Evolutionary conservation across 2,888 invertebrate genomes (phyloP), one percentile per base, ranked within the genome.

Genomic region (Spisula subtruncata): DNA sequence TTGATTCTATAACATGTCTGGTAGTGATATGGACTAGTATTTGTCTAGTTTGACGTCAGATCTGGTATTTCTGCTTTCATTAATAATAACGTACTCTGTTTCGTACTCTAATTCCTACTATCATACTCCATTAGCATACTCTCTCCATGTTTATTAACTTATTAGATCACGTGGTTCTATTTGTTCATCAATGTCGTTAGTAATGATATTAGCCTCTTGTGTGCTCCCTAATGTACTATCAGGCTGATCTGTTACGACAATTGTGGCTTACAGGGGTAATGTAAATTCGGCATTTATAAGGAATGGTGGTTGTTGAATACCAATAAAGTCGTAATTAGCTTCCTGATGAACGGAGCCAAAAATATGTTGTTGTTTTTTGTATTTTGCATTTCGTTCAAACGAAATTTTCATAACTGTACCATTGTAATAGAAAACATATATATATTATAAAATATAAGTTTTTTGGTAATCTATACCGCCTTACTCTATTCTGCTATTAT

Each of bases 1-100:
- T 75, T 75, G 75, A 75, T 75, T 75, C 75, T 35, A 35, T 32
- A 41, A 41, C 29, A 4, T 75, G 75, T 75, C 75, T 75, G 25
- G 14, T 18, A 0, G 1, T 32, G 32, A 75, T 32, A 75, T n/a
- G n/a, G n/a, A n/a, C n/a, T n/a, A n/a, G n/a, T n/a, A n/a, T n/a
- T n/a, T n/a, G n/a, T n/a, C n/a, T n/a, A n/a, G n/a, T n/a, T n/a
- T n/a, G n/a, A n/a, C n/a, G n/a, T n/a, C n/a, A n/a, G n/a, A 18
- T 75, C 75, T 32, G 25, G 41, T 71, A 75, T 75, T 75, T 12
- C 71, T 32, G 60, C n/a, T 25, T 35, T 35, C 75, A 35, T 75
- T 32, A 75, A 75, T 66, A 25, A 66, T 66, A 12, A 5, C 10
- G 25, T 25, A 16, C 51, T 16, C 14, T 51, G 8, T 12, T 12